Conservation (phyloP, 1,140 invertebrate species). For the Meloidogyne hapla region DNA sequence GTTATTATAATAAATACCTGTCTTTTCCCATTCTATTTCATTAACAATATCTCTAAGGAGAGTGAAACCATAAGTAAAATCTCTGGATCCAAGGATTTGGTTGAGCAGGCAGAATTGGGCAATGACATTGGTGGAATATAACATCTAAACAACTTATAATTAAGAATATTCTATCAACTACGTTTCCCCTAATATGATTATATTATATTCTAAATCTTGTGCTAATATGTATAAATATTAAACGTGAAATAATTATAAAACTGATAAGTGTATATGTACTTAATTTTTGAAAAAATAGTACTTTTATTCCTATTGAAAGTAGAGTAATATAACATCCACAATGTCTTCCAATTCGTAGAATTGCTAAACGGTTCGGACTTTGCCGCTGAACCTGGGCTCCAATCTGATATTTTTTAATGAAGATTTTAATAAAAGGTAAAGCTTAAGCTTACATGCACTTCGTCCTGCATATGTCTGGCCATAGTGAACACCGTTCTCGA, state of each 20-base stretch:
- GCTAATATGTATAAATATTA: background rate
- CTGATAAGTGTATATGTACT: too few species aligned
- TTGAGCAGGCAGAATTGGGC: constrained; percentile 63
- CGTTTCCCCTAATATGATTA: too few species aligned
- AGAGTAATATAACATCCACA: constrained; percentile 64
- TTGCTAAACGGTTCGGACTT: constrained; percentile 49
- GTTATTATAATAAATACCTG: constrained; percentile 16
- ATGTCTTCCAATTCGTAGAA: constrained; percentile 54
- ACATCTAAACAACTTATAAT: constrained; percentile 47
- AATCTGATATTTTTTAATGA: constrained; percentile 47
- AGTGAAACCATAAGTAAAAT: constrained; percentile 63
- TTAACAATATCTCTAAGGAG: constrained; percentile 58
- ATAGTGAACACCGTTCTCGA: constrained; percentile 62
- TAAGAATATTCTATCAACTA: background rate
- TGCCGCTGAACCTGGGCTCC: constrained; percentile 58
- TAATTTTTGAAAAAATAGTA: constrained; percentile 16
- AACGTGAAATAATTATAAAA: too few species aligned
- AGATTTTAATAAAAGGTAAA: background rate
- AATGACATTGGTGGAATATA: constrained; percentile 62
- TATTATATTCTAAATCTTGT: too few species aligned
- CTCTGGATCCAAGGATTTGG: constrained; percentile 60
- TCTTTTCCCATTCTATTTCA: constrained; percentile 64
- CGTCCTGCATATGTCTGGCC: constrained; percentile 64
- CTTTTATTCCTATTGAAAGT: constrained; percentile 63
- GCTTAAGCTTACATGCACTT: constrained; percentile 55